Conservation (phyloP, 2,797 vertebrate genomes). For the Bovichtus diacanthus region DNA sequence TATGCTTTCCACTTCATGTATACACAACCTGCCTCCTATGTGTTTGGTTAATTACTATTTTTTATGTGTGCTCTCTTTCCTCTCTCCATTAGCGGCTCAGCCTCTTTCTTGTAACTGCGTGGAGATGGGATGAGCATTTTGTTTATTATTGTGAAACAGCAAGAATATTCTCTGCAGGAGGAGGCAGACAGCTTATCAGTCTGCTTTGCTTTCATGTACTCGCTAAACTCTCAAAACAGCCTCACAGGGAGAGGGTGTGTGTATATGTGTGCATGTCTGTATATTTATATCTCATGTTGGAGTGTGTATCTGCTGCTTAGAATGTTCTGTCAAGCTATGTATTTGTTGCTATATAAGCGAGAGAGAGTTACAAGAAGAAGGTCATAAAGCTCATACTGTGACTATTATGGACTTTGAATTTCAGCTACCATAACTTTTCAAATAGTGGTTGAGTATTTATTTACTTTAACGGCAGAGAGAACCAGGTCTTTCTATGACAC, state of each 20-base stretch:
- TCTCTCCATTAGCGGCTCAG: background rate
- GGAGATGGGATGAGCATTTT: slow-evolving; percentile 8
- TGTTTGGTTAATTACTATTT: slow-evolving; percentile 21
- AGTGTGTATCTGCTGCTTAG: background rate
- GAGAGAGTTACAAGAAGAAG: background rate
- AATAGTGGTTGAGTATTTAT: background rate
- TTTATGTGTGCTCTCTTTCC: background rate
- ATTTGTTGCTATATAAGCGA: background rate
- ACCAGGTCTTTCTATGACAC: too few relatives aligned
- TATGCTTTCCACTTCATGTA: slow-evolving; percentile 9
- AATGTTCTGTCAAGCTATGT: background rate
- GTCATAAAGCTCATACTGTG: background rate
- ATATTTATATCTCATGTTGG: background rate
- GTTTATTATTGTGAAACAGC: slow-evolving; percentile 18
- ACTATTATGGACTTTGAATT: background rate
- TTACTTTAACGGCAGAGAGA: background rate
- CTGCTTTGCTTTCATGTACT: slow-evolving; percentile 17
- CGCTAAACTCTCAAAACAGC: slow-evolving; percentile 7
- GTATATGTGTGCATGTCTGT: background rate
- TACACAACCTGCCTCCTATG: background rate
- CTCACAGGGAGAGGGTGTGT: background rate
- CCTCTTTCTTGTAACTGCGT: background rate
- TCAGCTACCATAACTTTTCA: background rate
- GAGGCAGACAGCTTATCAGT: slow-evolving; percentile 16
- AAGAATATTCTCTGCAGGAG: background rate